Evolutionary conservation across 1,140 invertebrate genomes (phyloP).

Genomic region (Pristionchus pacificus): DNA sequence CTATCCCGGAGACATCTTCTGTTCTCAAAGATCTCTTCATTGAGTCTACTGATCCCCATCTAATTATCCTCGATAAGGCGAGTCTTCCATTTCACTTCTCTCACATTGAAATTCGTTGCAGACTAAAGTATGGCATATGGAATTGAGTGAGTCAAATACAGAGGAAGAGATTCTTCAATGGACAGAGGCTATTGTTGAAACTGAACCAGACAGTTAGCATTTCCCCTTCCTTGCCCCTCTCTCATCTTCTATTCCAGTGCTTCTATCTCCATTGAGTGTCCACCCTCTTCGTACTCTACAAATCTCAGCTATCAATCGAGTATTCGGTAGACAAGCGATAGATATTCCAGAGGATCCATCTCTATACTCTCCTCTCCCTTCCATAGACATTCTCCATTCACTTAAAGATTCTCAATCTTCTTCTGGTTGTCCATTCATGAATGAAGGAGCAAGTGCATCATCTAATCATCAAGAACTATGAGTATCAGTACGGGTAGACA

Average conservation of each 20-base stretch:
- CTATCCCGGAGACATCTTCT: neutral
- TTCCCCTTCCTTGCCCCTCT: neutral
- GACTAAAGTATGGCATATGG: constrained; percentile 8
- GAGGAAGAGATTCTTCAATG: constrained; percentile 11
- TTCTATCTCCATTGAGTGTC: constrained; percentile 12
- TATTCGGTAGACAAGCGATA: constrained; percentile 23
- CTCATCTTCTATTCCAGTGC: neutral
- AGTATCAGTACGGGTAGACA: neutral
- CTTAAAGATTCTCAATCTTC: constrained; percentile 6
- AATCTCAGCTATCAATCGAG: constrained; percentile 8
- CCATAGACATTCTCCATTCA: neutral
- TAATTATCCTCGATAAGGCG: neutral
- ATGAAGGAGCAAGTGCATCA: constrained; percentile 15
- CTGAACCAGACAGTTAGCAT: constrained; percentile 4
- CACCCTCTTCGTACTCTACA: constrained; percentile 26
- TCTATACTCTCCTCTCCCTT: constrained; percentile 2
- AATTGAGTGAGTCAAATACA: constrained; percentile 1
- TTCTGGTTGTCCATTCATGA: constrained; percentile 30
- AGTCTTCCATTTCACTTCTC: neutral
- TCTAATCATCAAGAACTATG: neutral
- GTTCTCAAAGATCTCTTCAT: neutral
- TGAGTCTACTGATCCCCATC: neutral
- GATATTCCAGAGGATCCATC: constrained; percentile 24
- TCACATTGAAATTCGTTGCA: neutral
- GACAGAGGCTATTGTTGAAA: neutral